Evolutionary conservation across 2,888 invertebrate species (phyloP).

Genomic region (Phaedon cochleariae): DNA sequence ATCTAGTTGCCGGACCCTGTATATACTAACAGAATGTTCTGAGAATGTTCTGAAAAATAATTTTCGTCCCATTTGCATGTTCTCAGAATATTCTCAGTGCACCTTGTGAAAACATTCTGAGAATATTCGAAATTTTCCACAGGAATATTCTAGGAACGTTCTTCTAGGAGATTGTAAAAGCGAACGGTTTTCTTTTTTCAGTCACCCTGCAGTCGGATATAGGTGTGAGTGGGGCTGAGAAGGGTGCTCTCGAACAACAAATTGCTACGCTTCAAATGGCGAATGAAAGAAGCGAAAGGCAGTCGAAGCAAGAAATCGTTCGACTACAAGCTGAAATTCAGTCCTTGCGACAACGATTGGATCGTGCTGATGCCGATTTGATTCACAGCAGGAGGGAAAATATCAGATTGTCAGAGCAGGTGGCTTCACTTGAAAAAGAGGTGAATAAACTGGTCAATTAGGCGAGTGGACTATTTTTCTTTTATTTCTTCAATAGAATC

Average conservation of each 20-base stretch:
- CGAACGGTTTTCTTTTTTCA: constrained; percentile 61
- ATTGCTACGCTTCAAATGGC: constrained; percentile 71
- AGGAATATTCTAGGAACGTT: too few relatives aligned
- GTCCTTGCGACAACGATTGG: constrained; percentile 78
- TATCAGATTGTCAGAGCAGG: constrained; percentile 78
- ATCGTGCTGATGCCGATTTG: constrained; percentile 82
- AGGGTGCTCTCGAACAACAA: constrained; percentile 82
- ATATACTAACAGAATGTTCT: too few relatives aligned
- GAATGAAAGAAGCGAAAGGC: constrained; percentile 78
- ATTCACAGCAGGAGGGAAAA: constrained; percentile 84
- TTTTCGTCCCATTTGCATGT: too few relatives aligned
- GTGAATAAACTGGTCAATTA: constrained; percentile 59
- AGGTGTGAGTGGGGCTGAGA: constrained; percentile 78
- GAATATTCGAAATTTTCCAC: too few relatives aligned
- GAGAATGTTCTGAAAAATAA: too few relatives aligned
- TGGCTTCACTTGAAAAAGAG: constrained; percentile 83
- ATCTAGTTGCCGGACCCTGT: too few relatives aligned
- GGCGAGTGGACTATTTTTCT: too few relatives aligned
- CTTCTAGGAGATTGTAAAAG: too few relatives aligned
- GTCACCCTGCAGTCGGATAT: constrained; percentile 80
- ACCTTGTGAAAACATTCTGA: too few relatives aligned
- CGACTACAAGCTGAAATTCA: constrained; percentile 80
- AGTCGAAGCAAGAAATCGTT: constrained; percentile 78
- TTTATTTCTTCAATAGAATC: too few relatives aligned
- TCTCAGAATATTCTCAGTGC: too few relatives aligned